Percentiles rank a stretch among this genome's conserved stretches.
Evolutionary conservation across 2,113 vertebrate species (phyloP).

Genomic region (Aleadryas rufinucha): DNA sequence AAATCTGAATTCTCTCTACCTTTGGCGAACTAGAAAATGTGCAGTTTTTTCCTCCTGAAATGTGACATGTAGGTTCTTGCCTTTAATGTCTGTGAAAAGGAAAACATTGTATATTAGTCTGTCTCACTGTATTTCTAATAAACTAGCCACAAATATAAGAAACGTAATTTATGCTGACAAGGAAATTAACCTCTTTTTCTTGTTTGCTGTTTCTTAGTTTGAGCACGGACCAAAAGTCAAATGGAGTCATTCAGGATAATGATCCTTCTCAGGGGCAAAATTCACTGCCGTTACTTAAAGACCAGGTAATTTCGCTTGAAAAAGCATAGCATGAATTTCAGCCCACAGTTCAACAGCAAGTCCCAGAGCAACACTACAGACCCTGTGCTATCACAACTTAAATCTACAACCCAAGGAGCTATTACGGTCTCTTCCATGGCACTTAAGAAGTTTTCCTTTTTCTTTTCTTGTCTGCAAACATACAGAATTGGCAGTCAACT

Average conservation of each 20-base stretch:
- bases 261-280: slow-evolving; percentile 49
- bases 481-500: background rate
- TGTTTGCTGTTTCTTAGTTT: slow-evolving; percentile 13
- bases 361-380: background rate
- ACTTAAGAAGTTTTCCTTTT: background rate
- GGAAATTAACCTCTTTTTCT: background rate
- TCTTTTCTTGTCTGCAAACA: background rate
- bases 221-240: slow-evolving; percentile 15
- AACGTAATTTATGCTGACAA: background rate
- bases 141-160: background rate
- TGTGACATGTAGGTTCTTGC: background rate
- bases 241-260: slow-evolving; percentile 23
- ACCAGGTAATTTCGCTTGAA: slow-evolving; percentile 30
- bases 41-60: background rate
- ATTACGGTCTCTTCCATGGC: background rate
- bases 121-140: background rate
- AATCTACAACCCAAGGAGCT: background rate
- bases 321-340: slow-evolving; percentile 28
- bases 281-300: slow-evolving; percentile 33
- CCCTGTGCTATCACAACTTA: background rate
- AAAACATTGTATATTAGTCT: background rate
- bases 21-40: background rate
- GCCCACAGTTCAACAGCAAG: background rate
- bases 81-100: background rate
- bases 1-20: background rate